Evolutionary conservation across 2,888 invertebrate genomes (phyloP).

Genomic region (Venusia cambrica): DNA sequence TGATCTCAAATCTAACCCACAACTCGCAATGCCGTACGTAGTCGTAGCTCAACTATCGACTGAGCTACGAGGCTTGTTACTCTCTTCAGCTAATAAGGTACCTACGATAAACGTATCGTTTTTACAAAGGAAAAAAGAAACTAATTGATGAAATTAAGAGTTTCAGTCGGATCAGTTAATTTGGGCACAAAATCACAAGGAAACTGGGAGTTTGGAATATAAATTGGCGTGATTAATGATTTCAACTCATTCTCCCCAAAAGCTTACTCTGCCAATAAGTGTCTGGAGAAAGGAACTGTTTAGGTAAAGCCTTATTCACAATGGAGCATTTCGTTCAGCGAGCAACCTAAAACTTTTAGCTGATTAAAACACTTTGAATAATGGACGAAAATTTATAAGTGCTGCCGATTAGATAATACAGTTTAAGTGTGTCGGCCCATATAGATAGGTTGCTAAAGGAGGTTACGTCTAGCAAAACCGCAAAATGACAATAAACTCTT

Average conservation of each 20-base stretch:
- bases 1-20: no score
- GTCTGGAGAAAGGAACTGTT: constrained; percentile 29
- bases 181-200: constrained; percentile 32
- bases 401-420: no score
- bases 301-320: constrained; percentile 27
- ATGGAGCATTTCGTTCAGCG: constrained; percentile 25
- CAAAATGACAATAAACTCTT: no score
- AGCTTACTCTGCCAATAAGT: constrained; percentile 35
- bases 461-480: no score
- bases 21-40: no score
- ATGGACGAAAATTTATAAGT: constrained; percentile 19
- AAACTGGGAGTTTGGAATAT: constrained; percentile 36
- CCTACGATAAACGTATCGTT: no score
- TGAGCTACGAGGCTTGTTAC: no score
- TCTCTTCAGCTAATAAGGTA: no score
- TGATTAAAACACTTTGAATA: constrained; percentile 30
- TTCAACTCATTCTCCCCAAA: constrained; percentile 32
- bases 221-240: constrained; percentile 40
- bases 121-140: no score
- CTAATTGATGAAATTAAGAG: constrained; percentile 28
- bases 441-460: no score
- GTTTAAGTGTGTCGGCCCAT: no score
- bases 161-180: constrained; percentile 35
- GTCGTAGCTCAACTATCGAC: no score
- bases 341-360: constrained; percentile 31